Evolutionary conservation across 2,113 vertebrate genomes (phyloP), one percentile per base, ranked within the genome.

Genomic region (Puffinus mauretanicus): DNA sequence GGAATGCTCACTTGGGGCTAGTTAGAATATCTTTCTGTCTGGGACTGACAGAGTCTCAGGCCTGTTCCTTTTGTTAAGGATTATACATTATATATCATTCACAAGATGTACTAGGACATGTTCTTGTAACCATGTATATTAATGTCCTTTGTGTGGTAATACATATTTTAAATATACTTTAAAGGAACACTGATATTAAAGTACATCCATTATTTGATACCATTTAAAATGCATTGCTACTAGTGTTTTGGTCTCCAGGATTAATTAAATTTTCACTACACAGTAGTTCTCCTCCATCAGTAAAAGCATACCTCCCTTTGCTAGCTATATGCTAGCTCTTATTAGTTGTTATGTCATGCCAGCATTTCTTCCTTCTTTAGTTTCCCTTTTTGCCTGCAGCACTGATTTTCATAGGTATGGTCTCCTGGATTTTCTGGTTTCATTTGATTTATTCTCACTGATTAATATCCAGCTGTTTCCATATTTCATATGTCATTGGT

Each of bases 401-500:
- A 42, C 29, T 87, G 54, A 75, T 83, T 95, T 95, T 77, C 42
- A 42, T 66, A 77, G 26, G 42, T 55, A 71, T 75, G 27, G 19
- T 52, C 32, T 79, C 69, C 32, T 64, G 21, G 32, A 93, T 60
- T 86, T 92, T 89, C 67, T 69, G 6, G 7, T 82, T 95, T 86
- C 2, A 0, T 88, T 66, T 86, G 54, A 90, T 94, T 90, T 88
- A 61, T 73, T 95, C 32, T 75, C 38, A 64, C 32, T 86, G 55
- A 83, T 94, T 93, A 93, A 92, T 93, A 92, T 96, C 82, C 67
- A 82, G 36, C 71, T 96, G 64, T 81, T 94, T 95, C 62, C 36
- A n/a, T 90, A 91, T 91, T 93, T 81, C 65, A 52, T 60, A 29
- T 92, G 40, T 52, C 79, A 51, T 34, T 66, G 64, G 7, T 60